Base-by-base conservation (phyloP, 2,113 vertebrate species). In the Misgurnus anguillicaudatus region DNA sequence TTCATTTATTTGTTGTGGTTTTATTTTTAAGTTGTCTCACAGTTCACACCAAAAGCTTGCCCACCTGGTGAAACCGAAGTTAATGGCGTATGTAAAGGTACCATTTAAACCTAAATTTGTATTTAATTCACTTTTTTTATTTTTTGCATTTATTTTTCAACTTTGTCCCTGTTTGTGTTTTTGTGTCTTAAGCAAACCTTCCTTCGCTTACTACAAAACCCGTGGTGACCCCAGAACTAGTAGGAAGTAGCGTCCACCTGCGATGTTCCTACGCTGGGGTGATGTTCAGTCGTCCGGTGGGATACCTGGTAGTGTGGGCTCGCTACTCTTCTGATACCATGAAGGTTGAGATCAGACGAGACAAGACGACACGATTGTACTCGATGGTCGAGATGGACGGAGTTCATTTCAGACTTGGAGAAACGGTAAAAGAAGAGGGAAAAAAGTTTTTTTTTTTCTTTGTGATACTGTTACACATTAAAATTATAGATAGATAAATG, bases 301-400 rank as follows among this genome's bases (percentile, higher is more conserved):
- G 62, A 8, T 95, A 89, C 75, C 3, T 75, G 48, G 94, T 95
- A 88, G 87, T 93, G 63, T 96, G 94, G 94, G 91, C 89, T 4
- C 86, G 88, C 17, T 90, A 91, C 77, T 86, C 92, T 62, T 36
- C 85, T 80, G 45, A 83, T 6, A 92, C 86, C 71, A 89, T 86
- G 85, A 95, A 93, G 86, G 91, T 92, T 0, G 88, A 94, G 87
- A 79, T 96, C 81, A 85, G 88, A 72, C 87, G 82, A 8, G 93
- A 94, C 69, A 89, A 85, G 45, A 93, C 92, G 4, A 47, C 72
- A 10, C 89, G 88, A 87, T 38, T 81, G 0, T 94, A 92, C 78
- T 91, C 88, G 0, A 66, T 87, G 86, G 83, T 79, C 9, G 83
- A 31, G 88, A 67, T 94, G 93, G 94, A 93, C 84, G 90, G 92